These are phyloP conservation scores for Lagria hirta DNA, from an alignment of 2,888 invertebrate species.

Conservation along the genomic window DNA sequence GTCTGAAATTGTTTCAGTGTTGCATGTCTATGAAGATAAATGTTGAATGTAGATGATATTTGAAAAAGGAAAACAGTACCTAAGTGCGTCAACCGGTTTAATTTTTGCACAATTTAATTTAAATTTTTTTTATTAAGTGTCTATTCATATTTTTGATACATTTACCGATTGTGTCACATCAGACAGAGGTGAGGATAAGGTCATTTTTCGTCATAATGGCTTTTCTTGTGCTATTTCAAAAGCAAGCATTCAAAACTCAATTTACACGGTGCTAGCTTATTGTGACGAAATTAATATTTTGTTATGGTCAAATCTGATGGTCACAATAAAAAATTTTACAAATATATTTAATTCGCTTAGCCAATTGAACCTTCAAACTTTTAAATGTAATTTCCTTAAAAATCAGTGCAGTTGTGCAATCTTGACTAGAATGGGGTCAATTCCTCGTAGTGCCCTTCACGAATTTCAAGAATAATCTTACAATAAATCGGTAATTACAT, in stretches of 20 bases:
- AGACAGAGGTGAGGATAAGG: conserved; percentile 15
- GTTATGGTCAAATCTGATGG: conserved; percentile 5
- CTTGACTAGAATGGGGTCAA: conserved; percentile 19
- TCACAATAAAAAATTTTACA: not conserved
- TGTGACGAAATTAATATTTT: conserved; percentile 5
- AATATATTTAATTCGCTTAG: conserved; percentile 12
- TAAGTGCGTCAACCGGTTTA: too few relatives aligned
- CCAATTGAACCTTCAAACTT: conserved; percentile 11
- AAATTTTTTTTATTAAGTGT: too few relatives aligned
- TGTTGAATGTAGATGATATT: too few relatives aligned
- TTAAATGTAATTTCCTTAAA: conserved; percentile 26
- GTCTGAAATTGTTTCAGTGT: too few relatives aligned
- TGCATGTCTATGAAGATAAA: too few relatives aligned
- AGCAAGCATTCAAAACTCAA: too few relatives aligned
- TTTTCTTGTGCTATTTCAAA: conserved; percentile 6
- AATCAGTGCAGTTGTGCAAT: conserved; percentile 13
- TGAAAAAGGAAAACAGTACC: too few relatives aligned
- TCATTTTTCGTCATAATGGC: conserved; percentile 8
- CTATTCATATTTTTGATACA: conserved; percentile 8
- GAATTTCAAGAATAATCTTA: conserved; percentile 9
- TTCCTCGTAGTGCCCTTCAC: conserved; percentile 21
- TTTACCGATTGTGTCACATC: conserved; percentile 16
- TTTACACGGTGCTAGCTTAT: too few relatives aligned
- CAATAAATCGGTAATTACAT: conserved; percentile 14
- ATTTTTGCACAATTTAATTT: too few relatives aligned